Evolutionary conservation across 2,113 vertebrate species (phyloP), one percentile per base, ranked within the genome.

Genomic region (Larimichthys polyactis): DNA sequence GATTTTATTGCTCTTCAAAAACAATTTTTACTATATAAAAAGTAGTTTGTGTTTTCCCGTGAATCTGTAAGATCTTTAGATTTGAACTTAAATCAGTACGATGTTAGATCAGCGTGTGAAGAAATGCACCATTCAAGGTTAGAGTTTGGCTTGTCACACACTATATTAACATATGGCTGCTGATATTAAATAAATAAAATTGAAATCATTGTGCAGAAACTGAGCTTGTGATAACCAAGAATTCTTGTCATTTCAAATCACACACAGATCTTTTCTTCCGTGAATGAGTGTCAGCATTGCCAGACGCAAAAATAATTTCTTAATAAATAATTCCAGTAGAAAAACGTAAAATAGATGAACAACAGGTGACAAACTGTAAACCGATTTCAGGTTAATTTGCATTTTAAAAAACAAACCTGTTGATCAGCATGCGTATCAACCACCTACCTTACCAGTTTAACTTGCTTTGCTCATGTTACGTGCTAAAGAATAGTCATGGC

Each of bases 401-500:
- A 64, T 17, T 7, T 74, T 14, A 7, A 36, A 20, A 63, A 12
- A 5, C n/a, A 14, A 49, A 81, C 49, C 19, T 10, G 24, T 43
- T 51, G 8, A 72, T 79, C 32, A 52, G 14, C 11, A 11, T 66
- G 22, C 6, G 27, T 36, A 24, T 55, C 46, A 40, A 52, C 32
- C 24, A 76, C 62, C 64, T 20, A 19, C 60, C 73, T 54, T 48
- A 66, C 63, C 27, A 46, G 54, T 74, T 54, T 12, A 79, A 78
- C 73, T 64, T 1, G 10, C 36, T 66, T 63, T 11, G n/a, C 48
- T 76, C n/a, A 3, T 79, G 85, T 55, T 60, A n/a, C 74, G 44
- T 48, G 51, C 11, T 74, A 77, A 76, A 88, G 83, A 49, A 78
- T 29, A 76, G 66, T 70, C 62, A 14, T 74, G 78, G 44, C 63